Evolutionary conservation across 2,797 vertebrate species (phyloP).

Genomic region (Sebastes hubbsi): DNA sequence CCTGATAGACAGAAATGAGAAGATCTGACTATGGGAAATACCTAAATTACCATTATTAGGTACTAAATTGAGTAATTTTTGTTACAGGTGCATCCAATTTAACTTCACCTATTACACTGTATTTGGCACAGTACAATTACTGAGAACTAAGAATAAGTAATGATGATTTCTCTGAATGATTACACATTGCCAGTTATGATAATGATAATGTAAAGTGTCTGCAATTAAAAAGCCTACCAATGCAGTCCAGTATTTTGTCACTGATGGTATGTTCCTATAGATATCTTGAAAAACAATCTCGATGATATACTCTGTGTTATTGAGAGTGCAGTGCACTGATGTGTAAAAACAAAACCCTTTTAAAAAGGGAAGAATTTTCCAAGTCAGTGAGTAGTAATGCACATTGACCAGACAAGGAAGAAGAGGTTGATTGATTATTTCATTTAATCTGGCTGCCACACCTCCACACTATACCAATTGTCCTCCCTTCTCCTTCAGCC

Average conservation of each 20-base stretch:
- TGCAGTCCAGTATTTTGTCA: not conserved
- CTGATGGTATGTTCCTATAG: slow-evolving; percentile 12
- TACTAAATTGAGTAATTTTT: not conserved
- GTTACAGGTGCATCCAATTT: not conserved
- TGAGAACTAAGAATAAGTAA: not conserved
- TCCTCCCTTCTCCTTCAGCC: slow-evolving; percentile 35
- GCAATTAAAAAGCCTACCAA: not conserved
- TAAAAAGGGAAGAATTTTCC: slow-evolving; percentile 58
- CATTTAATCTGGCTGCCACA: slow-evolving; percentile 58
- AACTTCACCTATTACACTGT: not conserved
- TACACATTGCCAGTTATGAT: not conserved
- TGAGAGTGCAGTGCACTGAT: slow-evolving; percentile 16
- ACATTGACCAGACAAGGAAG: slow-evolving; percentile 59
- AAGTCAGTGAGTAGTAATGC: slow-evolving; percentile 44
- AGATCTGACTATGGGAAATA: not conserved
- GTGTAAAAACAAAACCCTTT: slow-evolving; percentile 51
- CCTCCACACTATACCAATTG: slow-evolving; percentile 47
- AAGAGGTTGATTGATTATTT: slow-evolving; percentile 72
- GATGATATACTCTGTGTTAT: slow-evolving; percentile 25
- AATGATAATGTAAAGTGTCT: not conserved
- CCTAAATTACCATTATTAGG: not conserved
- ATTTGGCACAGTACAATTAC: not conserved
- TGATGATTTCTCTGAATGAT: not conserved
- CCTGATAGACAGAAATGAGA: not conserved
- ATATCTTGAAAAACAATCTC: slow-evolving; percentile 13